phyloP scores from a whole-genome alignment of 2,888 invertebrate genomes.

The Athrips mouffetella region DNA sequence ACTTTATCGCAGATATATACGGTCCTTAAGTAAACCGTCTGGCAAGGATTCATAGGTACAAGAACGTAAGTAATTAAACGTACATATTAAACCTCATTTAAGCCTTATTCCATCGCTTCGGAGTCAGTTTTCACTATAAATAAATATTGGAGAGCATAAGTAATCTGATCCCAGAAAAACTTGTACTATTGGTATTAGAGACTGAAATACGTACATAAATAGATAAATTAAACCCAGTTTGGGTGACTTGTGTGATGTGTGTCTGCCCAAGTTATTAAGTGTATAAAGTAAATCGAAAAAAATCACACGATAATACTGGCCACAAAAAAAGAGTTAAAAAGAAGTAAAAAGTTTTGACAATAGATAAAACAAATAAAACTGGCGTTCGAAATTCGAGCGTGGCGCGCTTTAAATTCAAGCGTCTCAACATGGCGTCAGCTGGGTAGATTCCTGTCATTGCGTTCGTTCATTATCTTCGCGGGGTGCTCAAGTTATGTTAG shows the following conservation, averaged over 20 bases:
- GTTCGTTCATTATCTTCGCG: slow-evolving; percentile 61
- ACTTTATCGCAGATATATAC: slow-evolving; percentile 7
- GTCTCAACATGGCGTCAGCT: slow-evolving; percentile 54
- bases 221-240: too few species aligned
- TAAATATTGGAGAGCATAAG: too few species aligned
- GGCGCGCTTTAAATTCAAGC: slow-evolving; percentile 56
- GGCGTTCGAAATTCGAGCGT: slow-evolving; percentile 31
- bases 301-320: neutral
- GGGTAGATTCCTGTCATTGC: slow-evolving; percentile 60
- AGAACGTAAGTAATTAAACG: slow-evolving; percentile 10
- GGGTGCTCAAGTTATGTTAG: slow-evolving; percentile 56
- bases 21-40: slow-evolving; percentile 2
- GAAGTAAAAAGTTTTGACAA: slow-evolving; percentile 15
- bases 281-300: too few species aligned
- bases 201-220: too few species aligned
- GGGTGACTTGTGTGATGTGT: too few species aligned
- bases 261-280: too few species aligned
- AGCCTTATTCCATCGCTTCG: too few species aligned
- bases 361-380: slow-evolving; percentile 20
- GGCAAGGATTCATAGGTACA: slow-evolving; percentile 11
- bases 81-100: slow-evolving; percentile 2
- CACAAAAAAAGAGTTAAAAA: slow-evolving; percentile 7
- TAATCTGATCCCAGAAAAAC: too few species aligned
- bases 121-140: too few species aligned
- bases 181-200: too few species aligned